phyloP scores from a whole-genome alignment of 2,888 invertebrate genomes.

The Pollenia amentaria region DNA sequence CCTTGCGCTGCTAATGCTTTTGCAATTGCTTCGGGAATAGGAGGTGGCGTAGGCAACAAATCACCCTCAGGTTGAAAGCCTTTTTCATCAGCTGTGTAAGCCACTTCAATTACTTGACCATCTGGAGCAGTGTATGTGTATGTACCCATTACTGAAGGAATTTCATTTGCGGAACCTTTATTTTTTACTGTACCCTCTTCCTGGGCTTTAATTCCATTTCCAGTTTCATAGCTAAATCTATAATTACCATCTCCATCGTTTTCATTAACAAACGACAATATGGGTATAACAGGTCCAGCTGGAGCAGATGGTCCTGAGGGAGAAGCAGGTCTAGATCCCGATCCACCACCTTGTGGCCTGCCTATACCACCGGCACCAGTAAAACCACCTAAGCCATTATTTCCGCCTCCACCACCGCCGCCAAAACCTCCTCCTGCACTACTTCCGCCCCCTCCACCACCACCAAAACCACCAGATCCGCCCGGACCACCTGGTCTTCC shows the following conservation, averaged over 20 bases:
- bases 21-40: constrained; percentile 88
- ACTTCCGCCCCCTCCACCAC: constrained; percentile 79
- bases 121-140: constrained; percentile 88
- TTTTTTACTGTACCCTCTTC: constrained; percentile 88
- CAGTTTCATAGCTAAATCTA: constrained; percentile 87
- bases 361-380: constrained; percentile 81
- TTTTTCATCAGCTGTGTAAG: constrained; percentile 88
- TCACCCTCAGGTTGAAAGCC: constrained; percentile 87
- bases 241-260: constrained; percentile 87
- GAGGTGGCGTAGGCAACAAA: constrained; percentile 88
- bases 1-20: constrained; percentile 86
- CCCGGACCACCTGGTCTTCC: constrained; percentile 79
- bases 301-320: constrained; percentile 78
- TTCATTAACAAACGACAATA: constrained; percentile 86
- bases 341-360: constrained; percentile 77
- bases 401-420: constrained; percentile 80
- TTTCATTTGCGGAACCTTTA: constrained; percentile 86
- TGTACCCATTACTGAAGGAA: constrained; percentile 87
- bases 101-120: constrained; percentile 87
- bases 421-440: constrained; percentile 80
- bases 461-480: constrained; percentile 75
- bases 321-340: constrained; percentile 78
- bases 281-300: constrained; percentile 85
- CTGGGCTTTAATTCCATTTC: constrained; percentile 87
- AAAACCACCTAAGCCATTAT: constrained; percentile 81